Conservation (phyloP, 2,888 invertebrate species). For the Aporophyla nigra region DNA sequence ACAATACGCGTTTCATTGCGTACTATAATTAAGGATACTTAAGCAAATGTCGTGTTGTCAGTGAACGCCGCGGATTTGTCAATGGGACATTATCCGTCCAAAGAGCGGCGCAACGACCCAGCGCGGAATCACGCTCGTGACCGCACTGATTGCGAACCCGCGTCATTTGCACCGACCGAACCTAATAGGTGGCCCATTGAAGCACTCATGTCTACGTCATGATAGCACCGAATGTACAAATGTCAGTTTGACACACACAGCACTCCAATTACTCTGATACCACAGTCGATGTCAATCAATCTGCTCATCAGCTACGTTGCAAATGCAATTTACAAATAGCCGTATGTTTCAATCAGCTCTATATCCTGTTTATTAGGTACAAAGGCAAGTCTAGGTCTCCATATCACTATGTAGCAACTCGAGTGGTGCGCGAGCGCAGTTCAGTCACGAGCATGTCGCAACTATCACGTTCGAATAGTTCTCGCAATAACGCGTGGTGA, state of each 20-base stretch:
- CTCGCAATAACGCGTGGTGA: constrained; percentile 72
- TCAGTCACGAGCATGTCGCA: constrained; percentile 82
- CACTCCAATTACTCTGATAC: constrained; percentile 50
- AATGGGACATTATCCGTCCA: constrained; percentile 70
- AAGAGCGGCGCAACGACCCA: constrained; percentile 68
- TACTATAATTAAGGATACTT: constrained; percentile 71
- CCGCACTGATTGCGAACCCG: constrained; percentile 73
- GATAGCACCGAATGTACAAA: constrained; percentile 47
- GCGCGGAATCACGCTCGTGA: constrained; percentile 73
- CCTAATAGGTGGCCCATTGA: constrained; percentile 70
- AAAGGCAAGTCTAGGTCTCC: constrained; percentile 63
- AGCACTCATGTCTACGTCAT: constrained; percentile 56
- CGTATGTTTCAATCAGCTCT: constrained; percentile 33
- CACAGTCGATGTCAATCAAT: constrained; percentile 32
- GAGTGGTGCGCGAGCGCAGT: constrained; percentile 65
- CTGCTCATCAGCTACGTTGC: constrained; percentile 28
- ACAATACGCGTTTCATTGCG: constrained; percentile 64
- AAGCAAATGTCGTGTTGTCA: constrained; percentile 66
- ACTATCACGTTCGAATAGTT: constrained; percentile 68
- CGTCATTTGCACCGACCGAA: constrained; percentile 65
- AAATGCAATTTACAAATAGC: constrained; percentile 36
- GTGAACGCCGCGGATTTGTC: constrained; percentile 69
- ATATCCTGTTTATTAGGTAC: constrained; percentile 41
- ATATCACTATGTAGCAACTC: constrained; percentile 68
- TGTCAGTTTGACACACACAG: constrained; percentile 56